phyloP scores from a whole-genome alignment of 2,888 invertebrate genomes.

The Tetranychus piercei region DNA sequence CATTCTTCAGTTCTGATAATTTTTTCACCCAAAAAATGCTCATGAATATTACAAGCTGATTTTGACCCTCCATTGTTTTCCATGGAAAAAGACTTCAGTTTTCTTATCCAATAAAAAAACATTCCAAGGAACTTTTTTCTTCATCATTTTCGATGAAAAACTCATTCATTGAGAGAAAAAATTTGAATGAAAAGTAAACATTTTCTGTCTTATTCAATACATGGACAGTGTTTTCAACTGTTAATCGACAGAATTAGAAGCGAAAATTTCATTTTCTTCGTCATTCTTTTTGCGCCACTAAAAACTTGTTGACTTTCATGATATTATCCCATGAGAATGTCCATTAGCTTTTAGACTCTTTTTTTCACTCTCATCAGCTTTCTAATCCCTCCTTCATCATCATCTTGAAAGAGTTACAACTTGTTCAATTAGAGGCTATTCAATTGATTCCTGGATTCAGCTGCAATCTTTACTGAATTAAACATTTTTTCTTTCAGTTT shows the following conservation, averaged over 20 bases:
- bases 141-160: too few species aligned
- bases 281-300: not conserved
- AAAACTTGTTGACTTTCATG: not conserved
- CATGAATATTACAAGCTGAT: not conserved
- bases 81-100: too few species aligned
- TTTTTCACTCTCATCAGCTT: not conserved
- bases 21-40: not conserved
- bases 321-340: not conserved
- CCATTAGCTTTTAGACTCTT: not conserved
- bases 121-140: too few species aligned
- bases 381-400: not conserved
- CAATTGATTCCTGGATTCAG: too few species aligned
- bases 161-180: conserved; percentile 9
- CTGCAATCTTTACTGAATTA: too few species aligned
- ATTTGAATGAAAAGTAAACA: conserved; percentile 38
- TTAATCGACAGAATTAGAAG: not conserved
- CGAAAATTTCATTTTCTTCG: not conserved
- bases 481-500: too few species aligned
- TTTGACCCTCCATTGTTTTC: not conserved
- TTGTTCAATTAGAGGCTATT: too few species aligned
- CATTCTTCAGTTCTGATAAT: too few species aligned
- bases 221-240: not conserved
- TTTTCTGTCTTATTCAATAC: not conserved
- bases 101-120: too few species aligned
- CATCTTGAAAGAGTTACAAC: not conserved